Conservation (phyloP, 2,888 invertebrate species). For the Villa cingulata region DNA sequence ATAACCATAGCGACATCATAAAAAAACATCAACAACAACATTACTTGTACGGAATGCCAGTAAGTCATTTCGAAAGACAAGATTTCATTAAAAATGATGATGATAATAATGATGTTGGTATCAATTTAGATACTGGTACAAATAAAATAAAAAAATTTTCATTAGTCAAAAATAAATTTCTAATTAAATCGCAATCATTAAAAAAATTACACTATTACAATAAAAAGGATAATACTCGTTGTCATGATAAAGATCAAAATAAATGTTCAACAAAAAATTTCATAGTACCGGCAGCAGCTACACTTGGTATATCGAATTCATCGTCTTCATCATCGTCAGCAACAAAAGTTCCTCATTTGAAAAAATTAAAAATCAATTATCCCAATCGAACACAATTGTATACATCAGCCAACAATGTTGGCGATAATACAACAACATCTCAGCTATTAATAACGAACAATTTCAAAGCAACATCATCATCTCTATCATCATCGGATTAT, state of each 20-base stretch:
- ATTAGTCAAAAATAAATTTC: background rate
- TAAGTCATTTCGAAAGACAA: slow-evolving; percentile 29
- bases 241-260: too few species aligned
- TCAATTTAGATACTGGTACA: slow-evolving; percentile 1
- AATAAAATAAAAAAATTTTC: slow-evolving; percentile 3
- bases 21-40: slow-evolving; percentile 12
- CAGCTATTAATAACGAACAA: slow-evolving; percentile 1
- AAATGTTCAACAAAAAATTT: background rate
- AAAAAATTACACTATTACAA: background rate
- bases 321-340: background rate
- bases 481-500: too few species aligned
- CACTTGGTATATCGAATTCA: background rate
- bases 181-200: slow-evolving; percentile 1
- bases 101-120: slow-evolving; percentile 13
- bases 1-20: background rate
- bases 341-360: slow-evolving; percentile 22
- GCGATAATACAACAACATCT: slow-evolving; percentile 14
- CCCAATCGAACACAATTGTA: slow-evolving; percentile 31
- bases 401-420: slow-evolving; percentile 14
- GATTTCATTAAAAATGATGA: slow-evolving; percentile 20
- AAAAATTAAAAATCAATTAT: slow-evolving; percentile 30
- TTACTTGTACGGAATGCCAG: slow-evolving; percentile 26
- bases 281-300: background rate
- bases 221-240: slow-evolving; percentile 7
- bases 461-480: background rate